Evolutionary conservation across 1,140 invertebrate species (phyloP), one percentile per base, ranked within the genome.

Genomic region (Scylla paramamosain): DNA sequence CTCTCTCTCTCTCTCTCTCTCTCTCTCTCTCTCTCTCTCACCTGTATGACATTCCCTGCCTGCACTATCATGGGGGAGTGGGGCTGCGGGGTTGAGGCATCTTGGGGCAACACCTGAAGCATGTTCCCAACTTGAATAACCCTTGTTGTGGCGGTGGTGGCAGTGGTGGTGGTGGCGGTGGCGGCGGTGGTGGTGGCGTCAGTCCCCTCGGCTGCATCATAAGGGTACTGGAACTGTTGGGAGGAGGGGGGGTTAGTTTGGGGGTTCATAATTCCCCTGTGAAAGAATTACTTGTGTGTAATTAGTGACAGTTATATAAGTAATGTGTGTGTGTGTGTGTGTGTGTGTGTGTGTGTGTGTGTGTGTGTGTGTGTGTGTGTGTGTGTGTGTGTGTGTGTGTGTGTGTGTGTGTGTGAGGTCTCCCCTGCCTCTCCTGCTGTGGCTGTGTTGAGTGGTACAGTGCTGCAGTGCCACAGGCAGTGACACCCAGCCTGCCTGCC

Each of bases 21-120:
- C n/a, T n/a, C n/a, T n/a, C n/a, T n/a, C n/a, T n/a, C n/a, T n/a
- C n/a, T n/a, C n/a, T n/a, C n/a, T n/a, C n/a, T n/a, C 39, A 93
- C 95, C 92, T 95, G 95, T 39, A 95, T 95, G 45, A 95, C 95
- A 93, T 95, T 95, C 12, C 95, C 95, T 1, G 95, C 84, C 31
- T 95, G 95, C 6, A 95, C 95, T n/a, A 95, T 93, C 95, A 95
- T 95, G 52, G 95, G 92, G n/a, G 52, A 52, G 8, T 87, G 87
- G 4, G 95, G n/a, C 4, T 59, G 28, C 16, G 96, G 89, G 1
- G 94, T 86, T 28, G 96, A 96, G 28, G 96, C 91, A 59, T 96
- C 96, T 82, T 97, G 97, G 10, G 97, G 97, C 12, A 97, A 97
- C 28, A 98, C 97, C 96, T 97, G 97, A 0, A 98, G 96, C 96